phyloP scores from a whole-genome alignment of 2,797 vertebrate species.

The Eupleurogrammus muticus region DNA sequence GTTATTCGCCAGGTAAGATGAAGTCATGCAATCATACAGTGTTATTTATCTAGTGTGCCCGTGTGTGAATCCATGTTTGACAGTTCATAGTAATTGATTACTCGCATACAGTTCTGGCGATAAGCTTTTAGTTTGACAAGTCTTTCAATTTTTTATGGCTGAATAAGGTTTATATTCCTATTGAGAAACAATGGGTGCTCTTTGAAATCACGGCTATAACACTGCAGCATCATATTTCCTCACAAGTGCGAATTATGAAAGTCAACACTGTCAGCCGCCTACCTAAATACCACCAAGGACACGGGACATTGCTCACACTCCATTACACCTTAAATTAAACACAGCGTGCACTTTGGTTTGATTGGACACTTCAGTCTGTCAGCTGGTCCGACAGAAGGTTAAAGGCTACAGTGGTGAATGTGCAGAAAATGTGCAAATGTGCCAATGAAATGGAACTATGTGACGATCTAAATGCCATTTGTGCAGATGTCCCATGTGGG shows the following conservation, averaged over 20 bases:
- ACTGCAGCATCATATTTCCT: conserved; percentile 37
- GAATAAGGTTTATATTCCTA: conserved; percentile 4
- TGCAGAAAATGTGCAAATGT: conserved; percentile 60
- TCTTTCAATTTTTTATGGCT: background rate
- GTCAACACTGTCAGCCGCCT: conserved; percentile 28
- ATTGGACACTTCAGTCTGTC: conserved; percentile 40
- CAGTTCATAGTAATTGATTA: background rate
- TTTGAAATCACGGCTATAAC: conserved; percentile 33
- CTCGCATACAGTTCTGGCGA: background rate
- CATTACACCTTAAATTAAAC: conserved; percentile 53
- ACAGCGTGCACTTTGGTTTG: conserved; percentile 23
- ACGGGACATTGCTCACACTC: conserved; percentile 37
- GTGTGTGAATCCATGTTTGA: background rate
- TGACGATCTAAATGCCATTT: conserved; percentile 57
- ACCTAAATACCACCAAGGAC: conserved; percentile 49
- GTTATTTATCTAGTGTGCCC: background rate
- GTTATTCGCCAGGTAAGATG: conserved; percentile 85
- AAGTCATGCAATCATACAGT: conserved; percentile 50
- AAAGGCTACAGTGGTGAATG: conserved; percentile 43
- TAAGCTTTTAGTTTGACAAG: background rate
- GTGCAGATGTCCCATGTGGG: conserved; percentile 64
- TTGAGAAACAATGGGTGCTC: conserved; percentile 26
- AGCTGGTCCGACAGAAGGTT: conserved; percentile 26
- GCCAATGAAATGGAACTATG: conserved; percentile 57
- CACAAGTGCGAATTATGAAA: conserved; percentile 39